Evolutionary conservation across 2,888 invertebrate species (phyloP).

Genomic region (Euphydryas editha): DNA sequence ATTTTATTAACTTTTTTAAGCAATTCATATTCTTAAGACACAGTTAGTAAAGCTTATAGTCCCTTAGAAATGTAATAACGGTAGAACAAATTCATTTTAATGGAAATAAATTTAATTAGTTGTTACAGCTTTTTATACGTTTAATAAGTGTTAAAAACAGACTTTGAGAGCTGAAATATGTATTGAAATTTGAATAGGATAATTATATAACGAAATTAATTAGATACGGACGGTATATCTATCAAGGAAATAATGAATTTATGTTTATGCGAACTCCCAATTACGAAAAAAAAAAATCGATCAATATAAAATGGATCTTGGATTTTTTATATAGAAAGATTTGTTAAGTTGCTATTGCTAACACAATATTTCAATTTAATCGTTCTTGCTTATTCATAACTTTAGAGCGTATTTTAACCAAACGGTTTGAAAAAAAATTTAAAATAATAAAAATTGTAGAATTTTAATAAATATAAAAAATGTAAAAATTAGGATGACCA

Average conservation of each 20-base stretch:
- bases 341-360: too few relatives aligned
- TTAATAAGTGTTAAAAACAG: constrained; percentile 9
- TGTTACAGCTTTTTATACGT: constrained; percentile 29
- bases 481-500: too few relatives aligned
- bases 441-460: too few relatives aligned
- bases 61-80: neutral
- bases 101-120: constrained; percentile 57
- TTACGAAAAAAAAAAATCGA: neutral
- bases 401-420: too few relatives aligned
- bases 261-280: neutral
- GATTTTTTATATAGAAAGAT: too few relatives aligned
- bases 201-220: constrained; percentile 9
- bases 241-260: constrained; percentile 3
- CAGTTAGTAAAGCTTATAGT: constrained; percentile 1
- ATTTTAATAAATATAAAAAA: too few relatives aligned
- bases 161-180: neutral
- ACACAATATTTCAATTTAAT: too few relatives aligned
- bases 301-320: neutral
- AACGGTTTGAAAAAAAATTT: too few relatives aligned
- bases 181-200: constrained; percentile 3
- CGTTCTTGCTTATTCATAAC: too few relatives aligned
- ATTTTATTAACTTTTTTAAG: neutral
- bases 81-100: constrained; percentile 70
- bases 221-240: constrained; percentile 12
- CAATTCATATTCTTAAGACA: constrained; percentile 4